Evolutionary conservation across 2,888 invertebrate genomes (phyloP).

Genomic region (Dicyrtomina minuta): DNA sequence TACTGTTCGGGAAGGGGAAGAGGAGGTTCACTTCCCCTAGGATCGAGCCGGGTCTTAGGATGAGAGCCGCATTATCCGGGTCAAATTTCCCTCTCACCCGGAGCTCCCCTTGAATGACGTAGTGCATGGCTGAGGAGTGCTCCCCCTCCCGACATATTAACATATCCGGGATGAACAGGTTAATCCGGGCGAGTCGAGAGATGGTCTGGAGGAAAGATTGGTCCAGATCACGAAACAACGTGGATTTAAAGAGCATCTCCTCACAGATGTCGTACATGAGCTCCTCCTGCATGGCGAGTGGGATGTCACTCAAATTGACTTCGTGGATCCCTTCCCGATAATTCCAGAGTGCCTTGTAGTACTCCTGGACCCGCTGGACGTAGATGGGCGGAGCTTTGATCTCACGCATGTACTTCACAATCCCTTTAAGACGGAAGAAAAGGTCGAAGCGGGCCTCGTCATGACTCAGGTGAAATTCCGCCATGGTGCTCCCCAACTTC

Average conservation of each 20-base stretch:
- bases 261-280: slow-evolving; percentile 43
- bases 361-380: slow-evolving; percentile 32
- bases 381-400: slow-evolving; percentile 26
- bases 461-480: slow-evolving; percentile 39
- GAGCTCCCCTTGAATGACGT: slow-evolving; percentile 46
- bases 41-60: slow-evolving; percentile 43
- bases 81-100: slow-evolving; percentile 32
- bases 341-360: slow-evolving; percentile 45
- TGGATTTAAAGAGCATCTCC: slow-evolving; percentile 45
- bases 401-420: slow-evolving; percentile 29
- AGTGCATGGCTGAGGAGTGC: slow-evolving; percentile 40
- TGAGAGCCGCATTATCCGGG: slow-evolving; percentile 29
- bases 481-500: slow-evolving; percentile 37
- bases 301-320: slow-evolving; percentile 31
- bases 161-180: slow-evolving; percentile 36
- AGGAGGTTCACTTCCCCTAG: slow-evolving; percentile 46
- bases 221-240: slow-evolving; percentile 39
- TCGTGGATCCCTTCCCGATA: slow-evolving; percentile 41
- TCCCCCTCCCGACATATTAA: slow-evolving; percentile 33
- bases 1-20: slow-evolving; percentile 37
- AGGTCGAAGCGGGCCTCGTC: slow-evolving; percentile 44
- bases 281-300: slow-evolving; percentile 40
- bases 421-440: slow-evolving; percentile 38
- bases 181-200: slow-evolving; percentile 32
- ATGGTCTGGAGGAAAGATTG: slow-evolving; percentile 37